phyloP scores from a whole-genome alignment of 2,888 invertebrate species.

The Dione juno region DNA sequence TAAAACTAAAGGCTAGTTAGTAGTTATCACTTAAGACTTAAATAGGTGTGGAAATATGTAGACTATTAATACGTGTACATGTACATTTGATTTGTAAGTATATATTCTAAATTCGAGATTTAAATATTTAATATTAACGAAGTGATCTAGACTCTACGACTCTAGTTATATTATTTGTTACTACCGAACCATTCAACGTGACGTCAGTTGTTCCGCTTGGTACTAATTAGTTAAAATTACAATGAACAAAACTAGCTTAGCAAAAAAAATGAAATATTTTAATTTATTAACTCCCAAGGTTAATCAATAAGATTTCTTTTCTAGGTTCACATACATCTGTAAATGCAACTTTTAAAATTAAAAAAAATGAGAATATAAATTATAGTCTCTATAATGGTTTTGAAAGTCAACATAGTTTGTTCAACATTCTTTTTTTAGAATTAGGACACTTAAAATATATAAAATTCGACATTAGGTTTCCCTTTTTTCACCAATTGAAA shows the following conservation, averaged over 20 bases:
- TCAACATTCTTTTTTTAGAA: too few species aligned
- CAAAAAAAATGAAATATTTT: neutral
- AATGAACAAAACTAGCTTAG: neutral
- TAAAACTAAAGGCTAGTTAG: slow-evolving; percentile 60
- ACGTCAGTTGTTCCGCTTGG: neutral
- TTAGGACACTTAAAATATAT: too few species aligned
- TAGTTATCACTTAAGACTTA: slow-evolving; percentile 49
- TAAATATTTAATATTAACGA: neutral
- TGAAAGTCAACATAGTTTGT: too few species aligned
- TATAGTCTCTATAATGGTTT: too few species aligned
- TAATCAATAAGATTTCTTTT: too few species aligned
- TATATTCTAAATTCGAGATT: slow-evolving; percentile 39
- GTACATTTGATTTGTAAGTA: too few species aligned
- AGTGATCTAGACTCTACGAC: neutral
- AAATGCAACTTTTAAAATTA: too few species aligned
- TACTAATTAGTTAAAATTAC: neutral
- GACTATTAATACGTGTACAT: slow-evolving; percentile 50
- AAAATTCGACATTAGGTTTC: too few species aligned
- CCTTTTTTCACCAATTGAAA: too few species aligned
- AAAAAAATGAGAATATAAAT: too few species aligned
- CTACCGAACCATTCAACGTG: neutral
- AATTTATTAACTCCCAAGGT: too few species aligned
- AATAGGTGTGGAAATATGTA: slow-evolving; percentile 51
- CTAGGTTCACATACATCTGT: too few species aligned
- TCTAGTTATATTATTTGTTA: neutral